Base-by-base conservation (phyloP, 1,140 invertebrate genomes). In the Atta texana region DNA sequence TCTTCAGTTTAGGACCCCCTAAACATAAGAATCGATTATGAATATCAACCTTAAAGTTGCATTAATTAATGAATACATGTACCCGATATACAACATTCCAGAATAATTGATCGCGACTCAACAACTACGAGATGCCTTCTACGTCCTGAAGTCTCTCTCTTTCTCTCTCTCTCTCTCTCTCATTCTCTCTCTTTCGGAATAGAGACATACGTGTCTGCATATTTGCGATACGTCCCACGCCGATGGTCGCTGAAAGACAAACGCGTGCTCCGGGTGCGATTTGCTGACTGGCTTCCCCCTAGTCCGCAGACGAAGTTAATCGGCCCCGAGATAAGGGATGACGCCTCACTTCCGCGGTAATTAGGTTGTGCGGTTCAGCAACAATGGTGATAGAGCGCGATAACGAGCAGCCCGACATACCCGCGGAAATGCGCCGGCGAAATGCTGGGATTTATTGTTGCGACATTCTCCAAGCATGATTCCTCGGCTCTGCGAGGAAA, bases 321-420 rank as follows among this genome's bases (percentile, higher is more conserved):
- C 87, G 87, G 72, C 49, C 53, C 61, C 85, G 76, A 72, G 87
- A 87, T 88, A 88, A 88, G 85, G 87, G 85, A 81, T 81, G 85
- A 87, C 85, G 85, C 87, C 77, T 81, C 85, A 75, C 85, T 88
- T 87, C 85, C 85, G 77, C 87, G 85, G 85, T 87, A 87, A 87
- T 88, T 88, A 88, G 72, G 76, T 82, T 82, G 77, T 87, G 85
- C 85, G 85, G 85, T 87, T 87, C 85, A 72, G 85, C 78, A 87
- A 87, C 85, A 87, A 82, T 87, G 68, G 77, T 72, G 85, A 87
- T 87, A 66, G 66, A 87, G 44, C 69, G 68, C 85, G 85, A 87
- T 87, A 87, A 87, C 85, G 85, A 84, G 80, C 80, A 61, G 28
- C 39, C 28, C 80, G 80, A 82, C 68, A 68, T 82, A 59, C 68